phyloP scores from a whole-genome alignment of 1,140 invertebrate genomes.

The Drosophila equinoxialis region DNA sequence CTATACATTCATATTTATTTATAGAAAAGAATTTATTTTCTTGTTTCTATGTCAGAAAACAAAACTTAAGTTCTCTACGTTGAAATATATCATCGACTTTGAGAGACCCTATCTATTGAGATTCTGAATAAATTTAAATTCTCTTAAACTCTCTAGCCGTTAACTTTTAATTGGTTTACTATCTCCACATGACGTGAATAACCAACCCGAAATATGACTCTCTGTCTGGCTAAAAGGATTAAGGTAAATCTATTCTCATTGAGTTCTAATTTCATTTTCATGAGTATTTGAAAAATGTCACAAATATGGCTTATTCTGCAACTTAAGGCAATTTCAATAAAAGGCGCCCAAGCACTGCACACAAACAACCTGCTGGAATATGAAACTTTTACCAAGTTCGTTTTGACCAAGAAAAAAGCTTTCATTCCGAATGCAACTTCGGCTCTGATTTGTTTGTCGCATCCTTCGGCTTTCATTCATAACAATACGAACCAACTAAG shows the following conservation, averaged over 20 bases:
- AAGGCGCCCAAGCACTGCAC: constrained; percentile 50
- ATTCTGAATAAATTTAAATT: too few relatives aligned
- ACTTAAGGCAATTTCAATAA: constrained; percentile 48
- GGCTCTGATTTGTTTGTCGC: constrained; percentile 36
- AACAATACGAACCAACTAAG: not conserved
- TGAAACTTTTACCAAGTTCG: constrained; percentile 13
- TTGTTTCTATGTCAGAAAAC: not conserved
- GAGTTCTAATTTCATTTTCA: not conserved
- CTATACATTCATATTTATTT: constrained; percentile 18
- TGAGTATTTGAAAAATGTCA: constrained; percentile 21
- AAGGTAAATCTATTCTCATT: too few relatives aligned
- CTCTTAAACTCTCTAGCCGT: too few relatives aligned
- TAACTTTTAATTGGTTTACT: too few relatives aligned
- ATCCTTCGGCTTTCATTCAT: constrained; percentile 12
- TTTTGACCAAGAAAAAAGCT: constrained; percentile 32
- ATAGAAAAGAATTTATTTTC: constrained; percentile 12
- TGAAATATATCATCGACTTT: not conserved
- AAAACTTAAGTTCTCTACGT: too few relatives aligned
- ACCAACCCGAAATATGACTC: too few relatives aligned
- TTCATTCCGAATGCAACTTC: constrained; percentile 60
- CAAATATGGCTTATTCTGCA: constrained; percentile 44
- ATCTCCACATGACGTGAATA: too few relatives aligned
- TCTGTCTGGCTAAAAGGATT: too few relatives aligned
- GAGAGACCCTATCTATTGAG: too few relatives aligned
- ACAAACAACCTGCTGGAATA: constrained; percentile 77